A percentile compares a stretch with the other conserved stretches of the same genome.
Evolutionary conservation across 2,113 vertebrate species (phyloP).

Genomic region (Meriones unguiculatus): DNA sequence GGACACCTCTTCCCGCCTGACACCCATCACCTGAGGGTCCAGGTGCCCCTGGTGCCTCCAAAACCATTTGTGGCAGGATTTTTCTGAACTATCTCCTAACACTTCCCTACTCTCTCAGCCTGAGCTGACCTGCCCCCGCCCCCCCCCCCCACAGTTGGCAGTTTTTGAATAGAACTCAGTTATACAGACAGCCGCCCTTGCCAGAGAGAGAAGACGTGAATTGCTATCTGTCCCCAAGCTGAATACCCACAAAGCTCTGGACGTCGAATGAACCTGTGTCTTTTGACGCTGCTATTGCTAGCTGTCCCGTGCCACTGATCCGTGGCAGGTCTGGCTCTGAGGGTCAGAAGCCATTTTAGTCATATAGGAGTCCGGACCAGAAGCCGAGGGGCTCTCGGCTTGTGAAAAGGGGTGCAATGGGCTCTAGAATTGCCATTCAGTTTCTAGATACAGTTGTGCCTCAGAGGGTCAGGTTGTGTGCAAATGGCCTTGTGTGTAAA

Average conservation of each 20-base stretch:
- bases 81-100: background rate
- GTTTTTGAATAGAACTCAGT: background rate
- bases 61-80: background rate
- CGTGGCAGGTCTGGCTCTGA: background rate
- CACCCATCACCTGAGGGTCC: background rate
- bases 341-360: background rate
- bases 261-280: background rate
- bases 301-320: fast-evolving
- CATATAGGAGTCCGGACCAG: fast-evolving
- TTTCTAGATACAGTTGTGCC: fast-evolving
- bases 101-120: background rate
- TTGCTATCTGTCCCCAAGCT: too few species aligned
- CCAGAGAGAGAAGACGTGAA: background rate
- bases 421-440: fast-evolving
- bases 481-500: background rate
- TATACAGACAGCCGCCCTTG: background rate
- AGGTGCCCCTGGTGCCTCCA: background rate
- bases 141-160: background rate
- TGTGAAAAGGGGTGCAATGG: fast-evolving
- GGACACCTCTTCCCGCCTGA: background rate
- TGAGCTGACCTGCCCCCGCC: background rate
- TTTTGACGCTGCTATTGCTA: fast-evolving
- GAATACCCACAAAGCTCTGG: too few species aligned
- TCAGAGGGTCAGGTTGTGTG: background rate
- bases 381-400: fast-evolving